These are phyloP conservation scores for Pachyuromys duprasi DNA, from an alignment of 2,797 vertebrate species.

Conservation along the genomic window DNA sequence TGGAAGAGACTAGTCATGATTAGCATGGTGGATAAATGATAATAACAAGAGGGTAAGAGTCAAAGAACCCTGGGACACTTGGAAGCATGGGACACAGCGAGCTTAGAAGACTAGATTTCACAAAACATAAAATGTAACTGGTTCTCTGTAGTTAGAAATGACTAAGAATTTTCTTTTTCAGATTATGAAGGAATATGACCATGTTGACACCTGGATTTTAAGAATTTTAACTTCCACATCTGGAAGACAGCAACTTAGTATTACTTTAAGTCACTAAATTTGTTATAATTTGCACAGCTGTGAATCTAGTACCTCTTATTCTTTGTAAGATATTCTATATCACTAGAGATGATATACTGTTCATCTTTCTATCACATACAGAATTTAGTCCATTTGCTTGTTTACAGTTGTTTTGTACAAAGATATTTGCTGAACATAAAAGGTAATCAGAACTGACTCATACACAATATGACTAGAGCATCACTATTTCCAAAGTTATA, in stretches of 20 bases:
- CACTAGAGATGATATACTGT: background rate
- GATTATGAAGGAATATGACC: background rate
- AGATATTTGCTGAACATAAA: conserved; percentile 9
- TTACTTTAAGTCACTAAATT: background rate
- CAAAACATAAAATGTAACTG: background rate
- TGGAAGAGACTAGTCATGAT: background rate
- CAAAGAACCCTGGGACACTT: background rate
- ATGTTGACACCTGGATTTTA: background rate
- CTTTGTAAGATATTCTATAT: background rate
- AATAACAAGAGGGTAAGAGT: background rate
- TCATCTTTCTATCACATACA: conserved; percentile 15
- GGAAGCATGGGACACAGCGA: background rate
- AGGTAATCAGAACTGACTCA: conserved; percentile 1
- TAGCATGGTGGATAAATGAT: background rate
- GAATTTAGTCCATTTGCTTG: background rate
- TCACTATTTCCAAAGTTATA: conserved; percentile 3
- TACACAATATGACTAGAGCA: background rate
- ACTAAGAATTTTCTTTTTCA: background rate
- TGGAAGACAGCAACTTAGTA: background rate
- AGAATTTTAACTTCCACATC: conserved; percentile 3
- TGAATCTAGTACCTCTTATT: background rate
- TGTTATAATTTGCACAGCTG: background rate
- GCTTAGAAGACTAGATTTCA: background rate
- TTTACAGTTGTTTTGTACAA: conserved; percentile 14
- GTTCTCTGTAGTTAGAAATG: background rate